Conservation (phyloP, 2,797 vertebrate species). For the Zenarchopterus dispar region DNA sequence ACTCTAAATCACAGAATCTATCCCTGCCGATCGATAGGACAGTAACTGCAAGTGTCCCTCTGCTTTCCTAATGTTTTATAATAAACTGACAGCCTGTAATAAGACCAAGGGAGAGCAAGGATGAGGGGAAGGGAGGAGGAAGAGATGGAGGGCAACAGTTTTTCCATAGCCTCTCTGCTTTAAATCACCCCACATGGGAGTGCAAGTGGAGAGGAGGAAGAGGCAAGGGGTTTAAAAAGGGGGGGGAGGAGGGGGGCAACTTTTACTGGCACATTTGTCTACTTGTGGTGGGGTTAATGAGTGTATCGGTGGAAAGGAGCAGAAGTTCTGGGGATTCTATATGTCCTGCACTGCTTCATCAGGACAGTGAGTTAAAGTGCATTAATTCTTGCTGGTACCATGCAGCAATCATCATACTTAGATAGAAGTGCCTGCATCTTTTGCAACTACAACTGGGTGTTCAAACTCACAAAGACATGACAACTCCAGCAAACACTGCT, state of each 20-base stretch:
- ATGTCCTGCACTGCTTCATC: constrained; percentile 48
- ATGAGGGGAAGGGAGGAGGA: constrained; percentile 52
- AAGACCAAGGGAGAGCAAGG: constrained; percentile 79
- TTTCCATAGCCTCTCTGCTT: constrained; percentile 61
- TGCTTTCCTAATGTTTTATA: constrained; percentile 91
- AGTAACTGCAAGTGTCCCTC: constrained; percentile 90
- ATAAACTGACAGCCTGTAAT: constrained; percentile 89
- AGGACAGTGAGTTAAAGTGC: constrained; percentile 57
- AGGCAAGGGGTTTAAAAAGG: constrained; percentile 39
- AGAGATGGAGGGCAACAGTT: constrained; percentile 64
- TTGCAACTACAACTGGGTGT: constrained; percentile 14
- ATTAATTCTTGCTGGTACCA: constrained; percentile 50
- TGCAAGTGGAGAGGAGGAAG: constrained; percentile 38
- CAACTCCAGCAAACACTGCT: background rate
- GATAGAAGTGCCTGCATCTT: constrained; percentile 14
- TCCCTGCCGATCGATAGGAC: constrained; percentile 90
- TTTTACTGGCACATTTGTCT: constrained; percentile 68
- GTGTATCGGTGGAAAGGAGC: constrained; percentile 53
- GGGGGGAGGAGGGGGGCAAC: constrained; percentile 49
- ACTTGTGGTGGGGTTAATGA: constrained; percentile 57
- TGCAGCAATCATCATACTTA: constrained; percentile 33
- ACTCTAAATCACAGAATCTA: constrained; percentile 94
- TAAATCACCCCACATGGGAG: constrained; percentile 78
- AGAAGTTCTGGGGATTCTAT: constrained; percentile 40
- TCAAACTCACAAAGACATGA: constrained; percentile 16